These are phyloP conservation scores for Tachysurus fulvidraco DNA, from an alignment of 2,113 vertebrate species.

Conservation along the genomic window DNA sequence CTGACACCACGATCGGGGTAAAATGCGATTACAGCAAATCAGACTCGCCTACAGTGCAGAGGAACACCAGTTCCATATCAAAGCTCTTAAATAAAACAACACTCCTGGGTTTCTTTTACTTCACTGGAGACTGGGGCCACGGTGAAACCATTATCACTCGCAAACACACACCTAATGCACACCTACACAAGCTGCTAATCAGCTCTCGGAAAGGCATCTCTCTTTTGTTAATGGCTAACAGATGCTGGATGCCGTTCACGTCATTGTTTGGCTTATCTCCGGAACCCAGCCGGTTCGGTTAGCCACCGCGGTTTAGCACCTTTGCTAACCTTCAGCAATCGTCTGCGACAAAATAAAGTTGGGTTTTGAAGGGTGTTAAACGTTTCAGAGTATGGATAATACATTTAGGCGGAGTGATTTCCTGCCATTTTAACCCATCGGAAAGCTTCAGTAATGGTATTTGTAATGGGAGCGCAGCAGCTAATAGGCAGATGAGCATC, in stretches of 20 bases:
- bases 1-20: slow-evolving; percentile 10
- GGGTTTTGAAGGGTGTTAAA: slow-evolving; percentile 62
- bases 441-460: not conserved
- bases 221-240: slow-evolving; percentile 77
- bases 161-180: slow-evolving; percentile 55
- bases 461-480: not conserved
- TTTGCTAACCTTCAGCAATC: slow-evolving; percentile 5
- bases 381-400: slow-evolving; percentile 56
- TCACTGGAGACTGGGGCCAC: slow-evolving; percentile 10
- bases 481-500: slow-evolving; percentile 22
- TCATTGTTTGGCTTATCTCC: slow-evolving; percentile 82
- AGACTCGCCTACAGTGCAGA: slow-evolving; percentile 1
- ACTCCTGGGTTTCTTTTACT: not conserved
- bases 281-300: slow-evolving; percentile 71
- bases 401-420: not conserved
- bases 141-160: slow-evolving; percentile 33
- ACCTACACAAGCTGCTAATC: slow-evolving; percentile 75
- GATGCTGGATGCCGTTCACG: slow-evolving; percentile 74
- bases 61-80: slow-evolving; percentile 14
- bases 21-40: slow-evolving; percentile 36
- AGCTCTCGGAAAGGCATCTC: slow-evolving; percentile 67
- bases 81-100: slow-evolving; percentile 32
- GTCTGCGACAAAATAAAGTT: slow-evolving; percentile 49
- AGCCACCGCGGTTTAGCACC: slow-evolving; percentile 46
- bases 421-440: not conserved